phyloP scores from a whole-genome alignment of 2,113 vertebrate genomes.

The Noturus placidus region DNA sequence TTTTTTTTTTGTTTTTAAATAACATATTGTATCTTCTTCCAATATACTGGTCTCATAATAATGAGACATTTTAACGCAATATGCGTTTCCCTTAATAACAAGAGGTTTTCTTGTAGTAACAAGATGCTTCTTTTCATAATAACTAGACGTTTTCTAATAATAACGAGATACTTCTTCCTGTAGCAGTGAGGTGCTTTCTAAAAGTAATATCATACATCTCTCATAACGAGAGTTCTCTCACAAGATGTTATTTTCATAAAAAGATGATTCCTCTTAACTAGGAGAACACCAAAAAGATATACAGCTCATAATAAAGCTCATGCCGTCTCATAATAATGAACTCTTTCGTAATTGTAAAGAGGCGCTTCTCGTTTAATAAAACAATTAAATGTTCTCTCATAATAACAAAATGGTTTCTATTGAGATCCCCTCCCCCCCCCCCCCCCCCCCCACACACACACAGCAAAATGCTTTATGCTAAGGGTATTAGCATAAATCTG shows the following conservation, averaged over 20 bases:
- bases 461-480: no score
- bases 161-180: background rate
- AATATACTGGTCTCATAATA: background rate
- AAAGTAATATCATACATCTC: background rate
- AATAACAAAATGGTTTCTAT: background rate
- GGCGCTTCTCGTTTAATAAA: background rate
- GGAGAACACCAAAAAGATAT: background rate
- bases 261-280: background rate
- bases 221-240: background rate
- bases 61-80: background rate
- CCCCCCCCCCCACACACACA: no score
- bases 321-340: background rate
- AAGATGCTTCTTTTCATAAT: background rate
- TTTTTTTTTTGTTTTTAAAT: background rate
- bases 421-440: background rate
- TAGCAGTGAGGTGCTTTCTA: background rate
- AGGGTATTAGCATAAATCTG: no score
- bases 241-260: background rate
- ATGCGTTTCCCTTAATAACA: background rate
- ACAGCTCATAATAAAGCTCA: background rate
- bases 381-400: background rate
- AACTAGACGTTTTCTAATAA: background rate
- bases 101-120: background rate
- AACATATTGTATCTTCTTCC: background rate
- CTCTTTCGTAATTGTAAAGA: background rate